Evolutionary conservation across 2,888 invertebrate species (phyloP).

Genomic region (Aricia artaxerxes): DNA sequence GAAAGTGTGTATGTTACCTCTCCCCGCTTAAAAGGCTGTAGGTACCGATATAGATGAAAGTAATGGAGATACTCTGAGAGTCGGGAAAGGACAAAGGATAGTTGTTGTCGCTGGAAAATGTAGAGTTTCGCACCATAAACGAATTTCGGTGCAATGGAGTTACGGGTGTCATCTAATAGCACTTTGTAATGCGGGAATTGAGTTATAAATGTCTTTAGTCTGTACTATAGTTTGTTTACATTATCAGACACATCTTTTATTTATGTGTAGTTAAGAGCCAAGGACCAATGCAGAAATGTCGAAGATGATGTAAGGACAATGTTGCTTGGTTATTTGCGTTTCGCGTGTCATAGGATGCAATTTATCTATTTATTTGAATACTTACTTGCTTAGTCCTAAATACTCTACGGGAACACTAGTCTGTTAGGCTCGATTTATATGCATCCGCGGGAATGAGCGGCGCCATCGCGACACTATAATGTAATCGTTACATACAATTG

Average conservation of each 20-base stretch:
- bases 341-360: not conserved
- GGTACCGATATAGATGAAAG: too few relatives aligned
- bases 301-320: not conserved
- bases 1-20: slow-evolving; percentile 11
- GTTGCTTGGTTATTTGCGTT: not conserved
- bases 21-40: too few relatives aligned
- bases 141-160: too few relatives aligned
- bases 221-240: not conserved
- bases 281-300: slow-evolving; percentile 15
- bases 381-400: too few relatives aligned
- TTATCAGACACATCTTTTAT: not conserved
- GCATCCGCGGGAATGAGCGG: too few relatives aligned
- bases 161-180: not conserved
- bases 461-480: too few relatives aligned
- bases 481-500: too few relatives aligned
- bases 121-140: not conserved
- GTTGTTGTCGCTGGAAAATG: not conserved
- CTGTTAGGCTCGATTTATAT: too few relatives aligned
- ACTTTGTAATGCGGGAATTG: not conserved
- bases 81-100: not conserved
- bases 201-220: not conserved
- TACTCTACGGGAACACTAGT: too few relatives aligned
- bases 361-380: too few relatives aligned
- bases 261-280: slow-evolving; percentile 4
- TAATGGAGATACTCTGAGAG: too few relatives aligned